Evolutionary conservation across 2,888 invertebrate genomes (phyloP).

Genomic region (Heliconius hortense): DNA sequence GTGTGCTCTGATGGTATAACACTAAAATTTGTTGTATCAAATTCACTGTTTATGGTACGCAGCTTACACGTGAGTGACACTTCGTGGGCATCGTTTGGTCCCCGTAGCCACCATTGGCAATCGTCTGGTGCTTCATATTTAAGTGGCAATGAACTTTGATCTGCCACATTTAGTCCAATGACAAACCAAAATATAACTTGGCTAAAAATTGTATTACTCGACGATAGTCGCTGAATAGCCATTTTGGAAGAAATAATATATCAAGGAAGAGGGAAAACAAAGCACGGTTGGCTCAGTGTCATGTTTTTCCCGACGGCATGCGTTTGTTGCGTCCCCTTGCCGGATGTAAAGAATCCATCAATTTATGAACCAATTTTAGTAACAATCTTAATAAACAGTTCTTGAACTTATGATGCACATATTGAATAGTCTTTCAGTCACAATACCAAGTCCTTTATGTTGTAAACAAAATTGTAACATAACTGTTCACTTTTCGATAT

Average conservation of each 20-base stretch:
- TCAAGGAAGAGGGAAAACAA: conserved; percentile 79
- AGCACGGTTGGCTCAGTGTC: conserved; percentile 76
- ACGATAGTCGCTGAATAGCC: conserved; percentile 66
- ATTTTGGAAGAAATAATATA: conserved; percentile 74
- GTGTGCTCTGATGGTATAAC: conserved; percentile 93
- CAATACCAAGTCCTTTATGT: conserved; percentile 39
- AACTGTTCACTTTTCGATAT: conserved; percentile 55
- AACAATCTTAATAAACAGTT: conserved; percentile 52
- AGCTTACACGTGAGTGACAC: conserved; percentile 90
- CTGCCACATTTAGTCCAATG: conserved; percentile 72
- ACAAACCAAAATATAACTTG: conserved; percentile 74
- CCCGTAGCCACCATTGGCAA: conserved; percentile 89
- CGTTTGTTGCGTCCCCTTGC: conserved; percentile 72
- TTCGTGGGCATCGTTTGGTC: conserved; percentile 84
- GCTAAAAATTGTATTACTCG: conserved; percentile 62
- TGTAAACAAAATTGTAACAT: conserved; percentile 56
- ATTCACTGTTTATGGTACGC: conserved; percentile 92
- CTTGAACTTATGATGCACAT: conserved; percentile 62
- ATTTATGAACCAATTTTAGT: conserved; percentile 69
- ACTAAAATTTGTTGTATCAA: conserved; percentile 93
- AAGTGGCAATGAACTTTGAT: conserved; percentile 75
- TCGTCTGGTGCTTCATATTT: conserved; percentile 92
- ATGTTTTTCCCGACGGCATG: conserved; percentile 81
- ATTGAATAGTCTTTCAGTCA: conserved; percentile 53
- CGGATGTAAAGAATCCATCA: conserved; percentile 79